Evolutionary conservation across 2,797 vertebrate genomes (phyloP), one percentile per base, ranked within the genome.

Genomic region (Parauchenoglanis punctatus): DNA sequence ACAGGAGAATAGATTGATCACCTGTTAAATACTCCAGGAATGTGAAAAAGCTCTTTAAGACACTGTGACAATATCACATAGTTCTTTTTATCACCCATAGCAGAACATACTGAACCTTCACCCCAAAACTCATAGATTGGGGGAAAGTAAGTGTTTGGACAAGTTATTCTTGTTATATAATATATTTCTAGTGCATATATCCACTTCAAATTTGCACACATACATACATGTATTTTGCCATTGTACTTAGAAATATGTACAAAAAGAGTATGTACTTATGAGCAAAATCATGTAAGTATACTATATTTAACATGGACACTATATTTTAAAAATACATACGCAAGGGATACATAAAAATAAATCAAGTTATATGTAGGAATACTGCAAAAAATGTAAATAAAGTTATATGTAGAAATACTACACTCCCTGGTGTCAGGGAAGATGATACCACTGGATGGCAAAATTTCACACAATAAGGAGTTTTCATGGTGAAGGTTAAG

Each of bases 11-110:
- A 77, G 52, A 80, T 20, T 65, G 73, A 90, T 31, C 2, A 68
- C 58, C 56, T 85, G 75, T 88, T 67, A 86, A 54, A 77, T 65
- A 72, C 40, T 77, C 23, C 25, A 70, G 54, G 77, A 80, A 80
- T 65, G 56, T 40, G 49, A 54, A 73, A 90, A 82, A 20, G 40
- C 54, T n/a, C 25, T 61, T 84, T 72, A 72, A 44, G 46, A 76
- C 25, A 76, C 52, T 52, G 46, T 76, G 73, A 28, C 73, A 73
- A 8, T 23, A 25, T 23, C 70, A 46, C 61, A 35, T 61, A 67
- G 63, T 54, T 67, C 40, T 56, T 13, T 73, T 81, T 17, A 49
- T 58, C 54, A 58, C 65, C 49, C 10, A 49, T 78, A 59, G 61
- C n/a, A 58, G 25, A 75, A 20, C 25, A 46, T 52, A 46, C 52